Evolutionary conservation across 2,797 vertebrate species (phyloP), one percentile per base, ranked within the genome.

Genomic region (Sternarchorhynchus goeldii): DNA sequence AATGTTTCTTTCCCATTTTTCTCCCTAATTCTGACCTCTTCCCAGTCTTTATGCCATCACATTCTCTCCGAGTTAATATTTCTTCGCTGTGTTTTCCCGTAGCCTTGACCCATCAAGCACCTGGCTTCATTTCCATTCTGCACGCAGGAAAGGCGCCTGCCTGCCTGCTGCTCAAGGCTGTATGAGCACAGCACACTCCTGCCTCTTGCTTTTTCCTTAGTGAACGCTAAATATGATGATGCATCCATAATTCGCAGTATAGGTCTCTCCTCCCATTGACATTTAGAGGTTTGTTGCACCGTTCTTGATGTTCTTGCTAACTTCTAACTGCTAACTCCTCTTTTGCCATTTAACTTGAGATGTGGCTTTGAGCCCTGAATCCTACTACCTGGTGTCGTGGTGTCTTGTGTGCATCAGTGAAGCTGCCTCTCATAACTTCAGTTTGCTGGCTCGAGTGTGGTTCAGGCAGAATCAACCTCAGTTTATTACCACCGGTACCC

Each of bases 1-100:
- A 31, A 34, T 34, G 31, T 57, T 29, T 31, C 68, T 57, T 17
- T n/a, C 7, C 21, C 6, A 7, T 29, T 53, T 53, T 18, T 21
- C 6, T 2, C 34, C n/a, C 45, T 20, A 6, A 57, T 31, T 59
- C 16, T 56, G 36, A 56, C 32, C 17, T 70, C 31, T 12, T 62
- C 55, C 2, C 12, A 29, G 57, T 65, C 39, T 17, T 55, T 53
- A 12, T 34, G 64, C 67, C 68, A 72, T 78, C 68, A 72, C n/a
- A 16, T 78, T 65, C 65, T 78, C 67, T 65, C 39, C 57, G 34
- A 69, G 50, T 57, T 71, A 72, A 72, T 78, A 72, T 72, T 65
- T 72, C 41, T 72, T 58, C 21, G n/a, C 77, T 18, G 41, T 59
- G 62, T 79, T 73, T 50, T 63, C 67, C 3, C 16, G 71, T 21